Percentiles rank a stretch among this genome's conserved stretches.
Evolutionary conservation across 2,797 vertebrate genomes (phyloP).

Genomic region (Sebastes flavidus): DNA sequence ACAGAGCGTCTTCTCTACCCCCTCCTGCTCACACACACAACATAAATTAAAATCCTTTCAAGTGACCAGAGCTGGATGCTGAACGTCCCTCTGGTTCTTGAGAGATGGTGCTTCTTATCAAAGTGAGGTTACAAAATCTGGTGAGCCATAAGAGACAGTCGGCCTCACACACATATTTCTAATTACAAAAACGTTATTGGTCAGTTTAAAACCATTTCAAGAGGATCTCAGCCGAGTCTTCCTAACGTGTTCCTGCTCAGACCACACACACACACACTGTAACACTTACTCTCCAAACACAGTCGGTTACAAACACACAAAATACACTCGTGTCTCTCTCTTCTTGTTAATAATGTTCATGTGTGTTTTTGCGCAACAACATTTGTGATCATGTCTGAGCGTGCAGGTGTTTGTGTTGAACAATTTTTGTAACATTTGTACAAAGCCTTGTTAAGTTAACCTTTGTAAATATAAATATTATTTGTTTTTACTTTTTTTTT

Average conservation of each 20-base stretch:
- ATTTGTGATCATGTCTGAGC: slow-evolving; percentile 59
- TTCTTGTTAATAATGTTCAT: slow-evolving; percentile 62
- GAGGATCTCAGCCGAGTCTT: slow-evolving; percentile 57
- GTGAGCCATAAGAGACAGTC: slow-evolving; percentile 9
- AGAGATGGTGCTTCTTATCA: slow-evolving; percentile 58
- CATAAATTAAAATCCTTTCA: slow-evolving; percentile 17
- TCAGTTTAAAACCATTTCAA: slow-evolving; percentile 29
- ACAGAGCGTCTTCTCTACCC: slow-evolving; percentile 5
- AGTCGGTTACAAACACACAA: background rate
- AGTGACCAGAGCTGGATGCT: slow-evolving; percentile 14
- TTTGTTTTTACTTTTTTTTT: slow-evolving; percentile 66
- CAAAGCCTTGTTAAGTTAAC: slow-evolving; percentile 89
- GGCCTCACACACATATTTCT: background rate
- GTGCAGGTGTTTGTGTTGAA: slow-evolving; percentile 74
- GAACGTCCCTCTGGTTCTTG: slow-evolving; percentile 12
- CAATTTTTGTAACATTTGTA: slow-evolving; percentile 88
- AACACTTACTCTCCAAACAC: background rate
- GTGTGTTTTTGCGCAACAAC: slow-evolving; percentile 59
- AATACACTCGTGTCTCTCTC: slow-evolving; percentile 30
- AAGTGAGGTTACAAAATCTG: background rate
- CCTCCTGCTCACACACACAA: slow-evolving; percentile 4
- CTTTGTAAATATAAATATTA: slow-evolving; percentile 85
- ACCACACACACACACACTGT: slow-evolving; percentile 53
- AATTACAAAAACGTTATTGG: background rate
- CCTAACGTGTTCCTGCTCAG: slow-evolving; percentile 29